A percentile compares a stretch with the other conserved stretches of the same genome.
These are phyloP conservation scores for Epizoanthus scotinus DNA, from an alignment of 92 coral and sea anemone genomes.

Conservation along the genomic window DNA sequence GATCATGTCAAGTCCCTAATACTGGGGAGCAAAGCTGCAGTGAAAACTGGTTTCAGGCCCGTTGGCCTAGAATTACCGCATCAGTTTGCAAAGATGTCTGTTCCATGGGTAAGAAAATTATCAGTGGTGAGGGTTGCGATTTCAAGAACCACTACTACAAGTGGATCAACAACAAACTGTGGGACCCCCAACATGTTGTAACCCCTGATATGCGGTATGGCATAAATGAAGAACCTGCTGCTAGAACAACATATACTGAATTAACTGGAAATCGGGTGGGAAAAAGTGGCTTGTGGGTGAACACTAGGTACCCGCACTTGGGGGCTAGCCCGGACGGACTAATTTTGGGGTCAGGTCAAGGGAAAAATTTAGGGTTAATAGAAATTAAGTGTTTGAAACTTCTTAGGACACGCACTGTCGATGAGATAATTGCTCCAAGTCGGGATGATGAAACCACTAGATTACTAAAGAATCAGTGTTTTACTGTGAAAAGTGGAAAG, in stretches of 20 bases:
- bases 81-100: slow-evolving; percentile 19
- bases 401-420: not conserved
- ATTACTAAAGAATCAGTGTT: not conserved
- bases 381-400: slow-evolving; percentile 17
- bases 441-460: not conserved
- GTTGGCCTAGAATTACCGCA: not conserved
- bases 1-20: not conserved
- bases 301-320: slow-evolving; percentile 5
- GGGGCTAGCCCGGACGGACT: slow-evolving; percentile 35
- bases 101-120: not conserved
- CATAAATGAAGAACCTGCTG: slow-evolving; percentile 21
- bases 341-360: not conserved
- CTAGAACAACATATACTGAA: slow-evolving; percentile 27
- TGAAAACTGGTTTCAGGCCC: not conserved
- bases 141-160: not conserved
- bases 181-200: not conserved
- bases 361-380: not conserved
- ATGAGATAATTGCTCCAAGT: slow-evolving; percentile 1
- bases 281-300: slow-evolving; percentile 16
- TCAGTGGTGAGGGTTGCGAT: not conserved
- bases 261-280: not conserved
- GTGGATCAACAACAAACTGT: slow-evolving; percentile 3
- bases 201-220: slow-evolving; percentile 27
- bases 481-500: not conserved
- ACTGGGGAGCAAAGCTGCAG: slow-evolving; percentile 12